Percentiles rank a stretch among this genome's conserved stretches.
phyloP scores from a whole-genome alignment of 2,888 invertebrate species.

The Argynnis bischoffii region DNA sequence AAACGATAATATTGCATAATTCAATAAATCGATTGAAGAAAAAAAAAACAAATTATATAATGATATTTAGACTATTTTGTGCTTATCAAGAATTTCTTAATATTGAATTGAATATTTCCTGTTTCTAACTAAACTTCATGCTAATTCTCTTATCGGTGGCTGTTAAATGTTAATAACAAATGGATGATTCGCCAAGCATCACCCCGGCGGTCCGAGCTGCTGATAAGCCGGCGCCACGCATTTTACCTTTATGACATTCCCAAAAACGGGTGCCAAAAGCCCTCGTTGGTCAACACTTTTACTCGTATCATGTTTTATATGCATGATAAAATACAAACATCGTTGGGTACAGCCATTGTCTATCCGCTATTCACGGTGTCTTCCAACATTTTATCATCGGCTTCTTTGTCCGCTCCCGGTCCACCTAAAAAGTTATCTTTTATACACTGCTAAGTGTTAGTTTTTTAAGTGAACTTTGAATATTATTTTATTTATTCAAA shows the following conservation, averaged over 20 bases:
- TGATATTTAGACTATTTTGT: too few relatives aligned
- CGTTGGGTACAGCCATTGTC: conserved; percentile 37
- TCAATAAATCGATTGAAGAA: too few relatives aligned
- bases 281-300: conserved; percentile 72
- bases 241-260: conserved; percentile 54
- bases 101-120: not conserved
- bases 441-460: conserved; percentile 49
- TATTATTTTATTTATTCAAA: conserved; percentile 42
- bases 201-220: conserved; percentile 37
- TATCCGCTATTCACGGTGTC: conserved; percentile 19
- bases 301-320: conserved; percentile 72
- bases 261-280: conserved; percentile 78
- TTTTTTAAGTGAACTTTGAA: conserved; percentile 42
- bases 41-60: too few relatives aligned
- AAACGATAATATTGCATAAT: too few relatives aligned
- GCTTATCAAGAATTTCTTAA: too few relatives aligned
- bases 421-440: conserved; percentile 46
- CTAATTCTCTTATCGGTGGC: conserved; percentile 17
- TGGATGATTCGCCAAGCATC: conserved; percentile 36
- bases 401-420: conserved; percentile 58
- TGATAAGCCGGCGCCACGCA: conserved; percentile 67
- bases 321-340: conserved; percentile 59
- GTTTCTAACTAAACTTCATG: conserved; percentile 5
- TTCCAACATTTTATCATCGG: conserved; percentile 61
- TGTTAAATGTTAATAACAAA: conserved; percentile 26